Base-by-base conservation (phyloP, 2,797 vertebrate species). In the Malurus leucopterus region DNA sequence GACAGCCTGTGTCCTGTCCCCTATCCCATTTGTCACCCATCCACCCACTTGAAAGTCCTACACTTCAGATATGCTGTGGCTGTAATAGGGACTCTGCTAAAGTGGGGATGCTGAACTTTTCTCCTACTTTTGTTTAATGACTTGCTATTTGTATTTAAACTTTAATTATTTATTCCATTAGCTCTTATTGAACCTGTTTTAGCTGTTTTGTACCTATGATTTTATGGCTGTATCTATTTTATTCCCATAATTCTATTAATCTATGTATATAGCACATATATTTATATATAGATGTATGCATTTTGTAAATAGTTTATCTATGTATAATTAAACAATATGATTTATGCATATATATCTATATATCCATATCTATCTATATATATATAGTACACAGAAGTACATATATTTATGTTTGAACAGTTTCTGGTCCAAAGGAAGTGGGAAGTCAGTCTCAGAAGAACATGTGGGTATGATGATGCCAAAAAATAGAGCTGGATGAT, bases 401-500 rank as follows among this genome's bases (percentile, higher is more conserved):
- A 6, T 38, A 44, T 58, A 54, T 78, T 62, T 44, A 24, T 19
- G 29, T 26, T 19, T 38, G 13, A 61, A n/a, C 22, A 30, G 5
- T 78, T 75, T 8, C 19, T 68, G 2, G 9, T 34, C 14, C 29
- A 79, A 75, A 92, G 22, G 8, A 74, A 67, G 15, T 26, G 3
- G 12, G 3, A 21, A 49, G 23, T 18, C 43, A 36, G 10, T n/a
- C 38, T 64, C 29, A 62, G 43, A 23, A 23, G 49, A 75, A 44
- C 2, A 19, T 1, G 3, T 12, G 27, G 4, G 12, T 65, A 29
- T 49, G 40, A 68, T 1, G 2, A n/a, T 44, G 13, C 13, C 26
- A 62, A 44, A 26, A 77, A 87, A 62, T 0, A 44, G 24, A 50
- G 32, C 30, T 75, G 23, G 23, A 41, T 34, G 20, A 71, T 17